Conservation (phyloP, 2,888 invertebrate genomes). For the Esperia sulphurella region DNA sequence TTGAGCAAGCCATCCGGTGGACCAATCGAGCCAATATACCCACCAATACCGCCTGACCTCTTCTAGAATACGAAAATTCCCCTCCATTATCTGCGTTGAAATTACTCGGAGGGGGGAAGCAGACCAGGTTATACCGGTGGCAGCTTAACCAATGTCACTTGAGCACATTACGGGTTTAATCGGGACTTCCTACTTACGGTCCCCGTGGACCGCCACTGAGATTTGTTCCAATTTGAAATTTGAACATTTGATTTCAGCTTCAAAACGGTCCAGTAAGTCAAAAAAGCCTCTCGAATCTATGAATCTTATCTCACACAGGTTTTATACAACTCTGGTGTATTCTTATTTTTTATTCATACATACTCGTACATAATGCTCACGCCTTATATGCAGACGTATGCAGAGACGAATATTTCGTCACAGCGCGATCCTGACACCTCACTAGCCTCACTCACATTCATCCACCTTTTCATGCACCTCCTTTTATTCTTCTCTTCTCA, state of each 20-base stretch:
- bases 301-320: too few relatives aligned
- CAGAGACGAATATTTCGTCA: too few relatives aligned
- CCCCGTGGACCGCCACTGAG: conserved; percentile 55
- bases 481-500: too few relatives aligned
- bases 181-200: conserved; percentile 74
- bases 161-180: conserved; percentile 71
- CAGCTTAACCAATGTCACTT: conserved; percentile 61
- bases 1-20: conserved; percentile 71
- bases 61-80: conserved; percentile 22
- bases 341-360: too few relatives aligned
- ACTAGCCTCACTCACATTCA: too few relatives aligned
- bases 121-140: conserved; percentile 41
- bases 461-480: too few relatives aligned
- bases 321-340: too few relatives aligned
- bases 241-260: conserved; percentile 44
- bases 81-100: conserved; percentile 16
- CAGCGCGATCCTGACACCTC: too few relatives aligned
- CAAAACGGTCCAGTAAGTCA: not conserved
- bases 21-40: conserved; percentile 71
- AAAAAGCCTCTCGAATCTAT: too few relatives aligned
- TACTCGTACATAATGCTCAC: too few relatives aligned
- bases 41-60: conserved; percentile 43
- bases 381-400: too few relatives aligned
- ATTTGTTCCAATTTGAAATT: conserved; percentile 72
- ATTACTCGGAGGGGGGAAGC: conserved; percentile 24